Percentiles rank a stretch among this genome's conserved stretches.
Conservation (phyloP, 2,888 invertebrate species). For the Phyllotreta cruciferae region DNA sequence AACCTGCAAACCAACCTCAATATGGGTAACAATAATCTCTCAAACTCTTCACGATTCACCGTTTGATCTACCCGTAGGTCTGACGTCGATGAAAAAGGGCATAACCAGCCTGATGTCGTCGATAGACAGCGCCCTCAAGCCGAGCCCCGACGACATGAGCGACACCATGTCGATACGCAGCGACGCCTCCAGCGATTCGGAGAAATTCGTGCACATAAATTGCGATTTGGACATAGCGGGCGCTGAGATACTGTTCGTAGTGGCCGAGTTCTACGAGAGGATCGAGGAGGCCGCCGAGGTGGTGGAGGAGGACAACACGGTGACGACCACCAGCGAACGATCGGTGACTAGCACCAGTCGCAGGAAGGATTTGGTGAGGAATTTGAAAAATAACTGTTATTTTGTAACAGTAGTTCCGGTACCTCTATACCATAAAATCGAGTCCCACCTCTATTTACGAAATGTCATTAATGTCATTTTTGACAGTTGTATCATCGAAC, state of each 20-base stretch:
- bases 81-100: conserved; percentile 83
- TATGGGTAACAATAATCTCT: conserved; percentile 54
- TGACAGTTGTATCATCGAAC: background rate
- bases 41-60: background rate
- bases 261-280: conserved; percentile 55
- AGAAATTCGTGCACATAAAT: conserved; percentile 81
- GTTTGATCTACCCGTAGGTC: conserved; percentile 61
- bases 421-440: conserved; percentile 20
- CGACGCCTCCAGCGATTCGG: conserved; percentile 88
- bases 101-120: conserved; percentile 84
- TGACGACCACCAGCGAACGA: conserved; percentile 84
- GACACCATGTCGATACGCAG: conserved; percentile 79
- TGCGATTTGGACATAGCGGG: conserved; percentile 71
- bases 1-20: conserved; percentile 61
- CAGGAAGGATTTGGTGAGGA: conserved; percentile 75
- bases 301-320: conserved; percentile 73
- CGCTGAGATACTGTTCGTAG: conserved; percentile 73
- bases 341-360: conserved; percentile 82
- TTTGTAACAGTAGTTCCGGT: no score
- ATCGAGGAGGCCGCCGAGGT: conserved; percentile 88
- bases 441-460: no score
- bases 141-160: conserved; percentile 76
- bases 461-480: no score
- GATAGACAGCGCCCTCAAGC: conserved; percentile 80
- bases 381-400: background rate